Percentiles rank a stretch among this genome's conserved stretches.
Conservation (phyloP, 1,140 invertebrate species). For the Zaprionus camerounensis region DNA sequence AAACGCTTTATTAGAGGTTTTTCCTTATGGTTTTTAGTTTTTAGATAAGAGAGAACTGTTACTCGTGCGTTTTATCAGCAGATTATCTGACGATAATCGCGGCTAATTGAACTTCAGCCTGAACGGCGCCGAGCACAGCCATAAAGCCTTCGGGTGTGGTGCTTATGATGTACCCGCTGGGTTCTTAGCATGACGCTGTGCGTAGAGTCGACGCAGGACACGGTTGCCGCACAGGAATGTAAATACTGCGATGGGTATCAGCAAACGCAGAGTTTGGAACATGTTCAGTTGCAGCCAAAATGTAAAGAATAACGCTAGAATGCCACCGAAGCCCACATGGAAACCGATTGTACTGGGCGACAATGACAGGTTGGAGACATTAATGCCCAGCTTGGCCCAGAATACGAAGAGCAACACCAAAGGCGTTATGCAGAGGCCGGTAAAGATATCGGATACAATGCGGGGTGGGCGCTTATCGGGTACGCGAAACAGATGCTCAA, state of each 20-base stretch:
- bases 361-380: slow-evolving; percentile 93
- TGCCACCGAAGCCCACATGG: slow-evolving; percentile 93
- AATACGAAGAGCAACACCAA: slow-evolving; percentile 93
- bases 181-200: slow-evolving; percentile 65
- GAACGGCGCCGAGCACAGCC: slow-evolving; percentile 26
- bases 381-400: slow-evolving; percentile 95
- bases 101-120: slow-evolving; percentile 27
- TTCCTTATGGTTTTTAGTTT: slow-evolving; percentile 52
- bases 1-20: slow-evolving; percentile 73
- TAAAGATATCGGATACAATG: slow-evolving; percentile 95
- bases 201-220: slow-evolving; percentile 87
- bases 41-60: slow-evolving; percentile 43
- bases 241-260: slow-evolving; percentile 91
- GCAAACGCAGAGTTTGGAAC: slow-evolving; percentile 97
- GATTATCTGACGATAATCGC: neutral
- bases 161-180: slow-evolving; percentile 51
- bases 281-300: slow-evolving; percentile 97
- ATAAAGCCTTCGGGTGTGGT: slow-evolving; percentile 26
- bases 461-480: slow-evolving; percentile 95
- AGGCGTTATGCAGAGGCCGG: slow-evolving; percentile 92
- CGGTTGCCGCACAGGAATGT: slow-evolving; percentile 97
- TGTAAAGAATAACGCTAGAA: slow-evolving; percentile 93
- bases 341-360: slow-evolving; percentile 93
- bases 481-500: slow-evolving; percentile 95
- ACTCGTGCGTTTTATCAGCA: slow-evolving; percentile 31